Evolutionary conservation across 2,113 vertebrate genomes (phyloP).

Genomic region (Bambusicola thoracicus): DNA sequence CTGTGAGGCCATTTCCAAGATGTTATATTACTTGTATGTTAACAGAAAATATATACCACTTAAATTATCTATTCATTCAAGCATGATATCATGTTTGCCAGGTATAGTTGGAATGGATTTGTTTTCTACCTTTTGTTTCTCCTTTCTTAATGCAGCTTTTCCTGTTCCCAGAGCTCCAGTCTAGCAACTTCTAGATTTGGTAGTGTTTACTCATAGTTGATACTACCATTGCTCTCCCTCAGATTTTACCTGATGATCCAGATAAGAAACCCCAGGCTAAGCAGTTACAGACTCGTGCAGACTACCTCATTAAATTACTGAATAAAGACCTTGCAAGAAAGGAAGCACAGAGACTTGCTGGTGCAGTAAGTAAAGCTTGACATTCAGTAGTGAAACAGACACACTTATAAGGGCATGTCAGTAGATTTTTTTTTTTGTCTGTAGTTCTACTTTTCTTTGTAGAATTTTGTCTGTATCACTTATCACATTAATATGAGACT

Average conservation of each 20-base stretch:
- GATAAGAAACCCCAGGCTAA: slow-evolving; percentile 97
- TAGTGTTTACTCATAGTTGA: neutral
- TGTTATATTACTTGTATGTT: neutral
- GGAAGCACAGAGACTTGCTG: slow-evolving; percentile 89
- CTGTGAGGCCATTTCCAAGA: slow-evolving; percentile 16
- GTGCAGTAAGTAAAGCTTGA: slow-evolving; percentile 81
- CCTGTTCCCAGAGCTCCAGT: slow-evolving; percentile 1
- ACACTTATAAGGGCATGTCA: neutral
- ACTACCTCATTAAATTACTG: slow-evolving; percentile 97
- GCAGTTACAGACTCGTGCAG: slow-evolving; percentile 92
- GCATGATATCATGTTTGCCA: neutral
- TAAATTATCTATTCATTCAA: slow-evolving; percentile 4
- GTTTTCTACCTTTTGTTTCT: neutral
- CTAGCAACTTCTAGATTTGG: neutral
- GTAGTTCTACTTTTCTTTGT: neutral
- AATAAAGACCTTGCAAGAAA: slow-evolving; percentile 91
- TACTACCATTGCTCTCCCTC: slow-evolving; percentile 1
- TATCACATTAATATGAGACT: slow-evolving; percentile 8
- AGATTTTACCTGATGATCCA: slow-evolving; percentile 95
- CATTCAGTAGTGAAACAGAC: neutral
- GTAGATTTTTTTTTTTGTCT: slow-evolving; percentile 2
- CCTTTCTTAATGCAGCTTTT: neutral
- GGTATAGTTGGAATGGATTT: neutral
- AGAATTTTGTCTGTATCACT: neutral
- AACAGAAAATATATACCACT: neutral